phyloP scores from a whole-genome alignment of 2,113 vertebrate genomes.

The Urocynchramus pylzowi region DNA sequence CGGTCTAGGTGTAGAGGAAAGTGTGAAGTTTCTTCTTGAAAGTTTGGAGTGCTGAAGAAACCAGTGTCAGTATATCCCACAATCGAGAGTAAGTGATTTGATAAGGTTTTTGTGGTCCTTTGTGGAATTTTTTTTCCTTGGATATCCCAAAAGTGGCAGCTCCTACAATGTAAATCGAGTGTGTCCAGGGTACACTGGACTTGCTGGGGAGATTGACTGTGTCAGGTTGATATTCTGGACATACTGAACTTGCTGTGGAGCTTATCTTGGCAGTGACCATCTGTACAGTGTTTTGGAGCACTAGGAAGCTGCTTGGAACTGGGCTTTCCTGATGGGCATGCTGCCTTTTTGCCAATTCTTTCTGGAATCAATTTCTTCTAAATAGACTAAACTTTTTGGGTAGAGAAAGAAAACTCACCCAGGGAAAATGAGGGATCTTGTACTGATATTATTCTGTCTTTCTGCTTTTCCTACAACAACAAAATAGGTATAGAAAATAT shows the following conservation, averaged over 20 bases:
- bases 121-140: neutral
- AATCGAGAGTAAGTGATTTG: neutral
- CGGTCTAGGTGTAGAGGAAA: neutral
- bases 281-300: neutral
- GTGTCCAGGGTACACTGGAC: neutral
- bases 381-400: neutral
- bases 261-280: neutral
- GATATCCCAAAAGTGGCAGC: neutral
- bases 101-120: neutral
- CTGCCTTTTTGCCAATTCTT: neutral
- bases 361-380: neutral
- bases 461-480: neutral
- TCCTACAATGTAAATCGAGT: accelerated
- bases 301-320: neutral
- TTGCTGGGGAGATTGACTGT: neutral
- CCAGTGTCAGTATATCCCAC: neutral
- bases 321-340: neutral
- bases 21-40: neutral
- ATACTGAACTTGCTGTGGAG: neutral
- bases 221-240: neutral
- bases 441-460: neutral
- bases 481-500: neutral
- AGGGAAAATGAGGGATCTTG: neutral
- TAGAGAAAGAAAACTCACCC: neutral
- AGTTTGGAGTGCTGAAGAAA: neutral